Base-by-base conservation (phyloP, 2,888 invertebrate genomes). In the Altica lythri region DNA sequence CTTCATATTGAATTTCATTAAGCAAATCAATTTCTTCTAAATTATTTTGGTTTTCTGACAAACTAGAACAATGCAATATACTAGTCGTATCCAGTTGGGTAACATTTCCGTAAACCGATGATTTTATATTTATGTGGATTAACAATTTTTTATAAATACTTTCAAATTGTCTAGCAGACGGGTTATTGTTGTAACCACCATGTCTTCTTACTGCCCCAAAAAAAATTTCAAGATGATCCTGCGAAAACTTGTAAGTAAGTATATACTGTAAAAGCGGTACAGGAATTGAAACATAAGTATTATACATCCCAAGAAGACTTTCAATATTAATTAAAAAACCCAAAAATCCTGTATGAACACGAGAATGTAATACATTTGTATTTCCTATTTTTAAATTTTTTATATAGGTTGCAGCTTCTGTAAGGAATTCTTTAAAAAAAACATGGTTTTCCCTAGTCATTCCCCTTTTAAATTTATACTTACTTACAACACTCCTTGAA, bases 401-500 rank as follows among this genome's bases (percentile, higher is more conserved):
- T 18, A 52, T 51, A 16, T 55, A 55, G 6, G 6, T 18, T 34
- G 3, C 29, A 1, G 17, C 8, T 12, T 50, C 17, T 16, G 45
- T 22, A 16, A 55, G 17, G 14, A 18, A 45, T 16, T 22, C 29
- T 13, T 40, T 25, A 42, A 53, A 32, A 27, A 48, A 40, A 17
- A 13, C 17, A 10, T 10, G 16, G 2, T 25, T 27, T 27, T 4
- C 25, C 8, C 16, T 48, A 8, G 25, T 4, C 5, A 19, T 6
- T 34, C 46, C 40, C 43, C 16, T 47, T 22, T 45, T 32, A 27
- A 43, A 52, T n/a, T n/a, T n/a, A n/a, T n/a, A n/a, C n/a, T n/a
- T n/a, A n/a, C n/a, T n/a, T n/a, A n/a, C n/a, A n/a, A 10, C 38
- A 10, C 18, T 53, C 12, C 30, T 42, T 8, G 46, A 46, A 45